These are phyloP conservation scores for Cavia aperea DNA, from an alignment of 2,113 vertebrate genomes.

Conservation along the genomic window DNA sequence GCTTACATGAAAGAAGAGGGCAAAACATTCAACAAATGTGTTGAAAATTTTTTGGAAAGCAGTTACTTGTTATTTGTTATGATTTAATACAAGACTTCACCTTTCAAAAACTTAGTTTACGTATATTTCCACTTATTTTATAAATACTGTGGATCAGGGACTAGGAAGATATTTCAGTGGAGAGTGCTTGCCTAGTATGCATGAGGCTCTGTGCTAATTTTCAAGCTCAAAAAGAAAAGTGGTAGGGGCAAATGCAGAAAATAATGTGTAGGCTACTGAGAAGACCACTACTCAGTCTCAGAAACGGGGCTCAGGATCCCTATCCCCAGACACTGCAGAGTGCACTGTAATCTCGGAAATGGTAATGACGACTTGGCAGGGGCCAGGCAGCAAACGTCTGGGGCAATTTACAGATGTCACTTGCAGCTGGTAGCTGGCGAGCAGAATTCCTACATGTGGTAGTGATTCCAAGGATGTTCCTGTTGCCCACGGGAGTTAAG, in stretches of 20 bases:
- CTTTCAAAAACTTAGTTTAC: conserved; percentile 2
- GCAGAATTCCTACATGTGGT: not conserved
- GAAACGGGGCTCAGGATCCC: not conserved
- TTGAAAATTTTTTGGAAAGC: not conserved
- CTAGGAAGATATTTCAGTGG: not conserved
- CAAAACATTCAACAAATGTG: not conserved
- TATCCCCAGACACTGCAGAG: not conserved
- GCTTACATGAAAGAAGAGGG: not conserved
- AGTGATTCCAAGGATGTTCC: not conserved
- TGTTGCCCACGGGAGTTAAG: not conserved
- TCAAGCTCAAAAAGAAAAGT: not conserved
- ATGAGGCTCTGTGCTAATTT: not conserved
- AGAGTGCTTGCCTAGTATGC: not conserved
- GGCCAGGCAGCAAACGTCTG: not conserved
- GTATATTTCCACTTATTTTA: not conserved
- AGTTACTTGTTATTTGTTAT: not conserved
- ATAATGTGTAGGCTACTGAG: not conserved
- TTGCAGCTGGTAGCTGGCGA: not conserved
- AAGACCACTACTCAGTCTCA: not conserved
- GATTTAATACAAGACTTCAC: not conserved
- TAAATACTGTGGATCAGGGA: not conserved
- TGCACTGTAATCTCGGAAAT: not conserved
- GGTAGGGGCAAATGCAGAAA: not conserved
- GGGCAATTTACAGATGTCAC: not conserved
- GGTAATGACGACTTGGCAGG: not conserved